phyloP scores from a whole-genome alignment of 2,888 invertebrate genomes.

The Celastrina argiolus region DNA sequence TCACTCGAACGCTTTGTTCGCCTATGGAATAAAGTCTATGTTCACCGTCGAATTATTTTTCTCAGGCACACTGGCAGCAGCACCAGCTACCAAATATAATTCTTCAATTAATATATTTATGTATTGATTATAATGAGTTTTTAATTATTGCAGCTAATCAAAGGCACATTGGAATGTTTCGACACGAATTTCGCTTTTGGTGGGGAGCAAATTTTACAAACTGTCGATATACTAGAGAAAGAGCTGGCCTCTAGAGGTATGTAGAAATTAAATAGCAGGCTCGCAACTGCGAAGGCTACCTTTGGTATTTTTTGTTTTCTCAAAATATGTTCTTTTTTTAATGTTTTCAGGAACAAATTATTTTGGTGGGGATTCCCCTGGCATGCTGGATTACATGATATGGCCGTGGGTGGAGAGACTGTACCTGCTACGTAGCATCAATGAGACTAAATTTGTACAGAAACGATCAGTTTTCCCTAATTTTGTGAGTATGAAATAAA shows the following conservation, averaged over 20 bases:
- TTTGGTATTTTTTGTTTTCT: background rate
- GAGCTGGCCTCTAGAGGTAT: constrained; percentile 71
- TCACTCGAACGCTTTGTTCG: too few species aligned
- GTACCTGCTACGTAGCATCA: constrained; percentile 64
- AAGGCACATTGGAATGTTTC: constrained; percentile 69
- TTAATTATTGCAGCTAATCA: constrained; percentile 64
- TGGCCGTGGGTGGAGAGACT: constrained; percentile 90
- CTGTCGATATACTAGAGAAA: constrained; percentile 74
- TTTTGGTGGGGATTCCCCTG: constrained; percentile 65
- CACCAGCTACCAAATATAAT: too few species aligned
- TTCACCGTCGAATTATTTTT: too few species aligned
- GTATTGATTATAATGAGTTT: too few species aligned
- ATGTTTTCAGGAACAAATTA: constrained; percentile 53
- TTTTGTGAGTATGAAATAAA: constrained; percentile 65
- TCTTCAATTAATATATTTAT: too few species aligned
- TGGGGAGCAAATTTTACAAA: constrained; percentile 71
- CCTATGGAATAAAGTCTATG: too few species aligned
- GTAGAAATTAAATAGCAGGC: background rate
- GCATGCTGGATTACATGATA: constrained; percentile 92
- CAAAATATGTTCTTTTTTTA: background rate
- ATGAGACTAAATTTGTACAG: constrained; percentile 57
- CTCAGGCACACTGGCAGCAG: too few species aligned
- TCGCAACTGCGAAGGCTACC: too few species aligned
- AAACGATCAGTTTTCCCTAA: constrained; percentile 59
- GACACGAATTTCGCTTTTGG: constrained; percentile 70